A percentile compares a stretch with the other conserved stretches of the same genome.
Evolutionary conservation across 2,797 vertebrate genomes (phyloP).

Genomic region (Thalassophryne amazonica): DNA sequence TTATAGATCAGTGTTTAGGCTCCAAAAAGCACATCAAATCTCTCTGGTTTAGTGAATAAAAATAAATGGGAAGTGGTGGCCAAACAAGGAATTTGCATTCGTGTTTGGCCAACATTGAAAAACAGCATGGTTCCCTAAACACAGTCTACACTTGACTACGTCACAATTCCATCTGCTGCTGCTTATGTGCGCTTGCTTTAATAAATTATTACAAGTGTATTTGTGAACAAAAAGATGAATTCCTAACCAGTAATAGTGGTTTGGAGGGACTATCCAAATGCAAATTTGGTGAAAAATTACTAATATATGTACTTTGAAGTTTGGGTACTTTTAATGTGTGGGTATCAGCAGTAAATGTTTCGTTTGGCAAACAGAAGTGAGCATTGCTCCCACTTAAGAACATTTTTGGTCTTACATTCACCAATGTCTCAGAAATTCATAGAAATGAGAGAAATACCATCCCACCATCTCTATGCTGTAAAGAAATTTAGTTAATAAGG

Average conservation of each 20-base stretch:
- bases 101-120: slow-evolving; percentile 19
- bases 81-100: slow-evolving; percentile 20
- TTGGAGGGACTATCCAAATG: background rate
- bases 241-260: background rate
- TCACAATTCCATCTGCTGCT: background rate
- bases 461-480: too few relatives aligned
- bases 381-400: too few relatives aligned
- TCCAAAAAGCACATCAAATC: slow-evolving; percentile 19
- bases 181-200: slow-evolving; percentile 7
- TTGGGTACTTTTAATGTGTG: slow-evolving; percentile 1
- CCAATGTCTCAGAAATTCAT: too few relatives aligned
- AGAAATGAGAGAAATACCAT: too few relatives aligned
- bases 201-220: background rate
- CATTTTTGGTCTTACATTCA: too few relatives aligned
- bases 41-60: slow-evolving; percentile 11
- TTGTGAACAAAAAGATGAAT: background rate
- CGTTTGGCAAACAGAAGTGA: too few relatives aligned
- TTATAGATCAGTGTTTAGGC: slow-evolving; percentile 41
- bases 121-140: background rate
- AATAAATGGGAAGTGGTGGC: slow-evolving; percentile 15
- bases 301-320: background rate
- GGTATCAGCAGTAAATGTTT: too few relatives aligned
- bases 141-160: slow-evolving; percentile 1
- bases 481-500: too few relatives aligned
- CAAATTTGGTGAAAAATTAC: background rate